These are phyloP conservation scores for Drosophila rufa DNA, from an alignment of 1,140 invertebrate genomes.

Conservation along the genomic window DNA sequence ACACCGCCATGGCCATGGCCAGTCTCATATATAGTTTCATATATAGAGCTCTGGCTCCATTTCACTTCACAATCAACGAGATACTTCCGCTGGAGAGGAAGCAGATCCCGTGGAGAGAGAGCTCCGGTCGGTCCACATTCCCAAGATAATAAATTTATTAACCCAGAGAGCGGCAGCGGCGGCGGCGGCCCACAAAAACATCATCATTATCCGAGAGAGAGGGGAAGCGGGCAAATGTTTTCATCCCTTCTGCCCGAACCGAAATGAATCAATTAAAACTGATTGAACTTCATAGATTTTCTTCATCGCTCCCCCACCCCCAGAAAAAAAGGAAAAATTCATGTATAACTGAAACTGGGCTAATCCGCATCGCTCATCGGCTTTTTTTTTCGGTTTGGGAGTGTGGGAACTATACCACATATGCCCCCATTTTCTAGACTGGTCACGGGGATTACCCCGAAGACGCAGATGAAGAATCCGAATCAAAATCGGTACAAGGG, in stretches of 20 bases:
- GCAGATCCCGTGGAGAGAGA: slow-evolving; percentile 3
- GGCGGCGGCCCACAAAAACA: slow-evolving; percentile 43
- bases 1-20: slow-evolving; percentile 32
- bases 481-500: background rate
- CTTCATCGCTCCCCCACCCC: background rate
- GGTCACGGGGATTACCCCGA: slow-evolving; percentile 63
- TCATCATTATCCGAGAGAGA: slow-evolving; percentile 59
- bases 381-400: background rate
- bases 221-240: slow-evolving; percentile 28
- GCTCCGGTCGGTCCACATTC: slow-evolving; percentile 39
- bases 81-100: slow-evolving; percentile 62
- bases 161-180: slow-evolving; percentile 32
- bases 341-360: slow-evolving; percentile 65
- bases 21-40: background rate
- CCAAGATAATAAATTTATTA: slow-evolving; percentile 84
- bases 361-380: slow-evolving; percentile 61
- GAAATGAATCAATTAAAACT: slow-evolving; percentile 83
- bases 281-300: slow-evolving; percentile 80
- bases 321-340: slow-evolving; percentile 22
- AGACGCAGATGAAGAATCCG: slow-evolving; percentile 3
- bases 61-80: slow-evolving; percentile 76
- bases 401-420: slow-evolving; percentile 33
- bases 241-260: slow-evolving; percentile 12
- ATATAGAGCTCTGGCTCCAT: slow-evolving; percentile 44
- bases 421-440: slow-evolving; percentile 70